Percentiles rank a stretch among this genome's conserved stretches.
Conservation (phyloP, 2,113 vertebrate genomes). For the Potamarius usumacintae region DNA sequence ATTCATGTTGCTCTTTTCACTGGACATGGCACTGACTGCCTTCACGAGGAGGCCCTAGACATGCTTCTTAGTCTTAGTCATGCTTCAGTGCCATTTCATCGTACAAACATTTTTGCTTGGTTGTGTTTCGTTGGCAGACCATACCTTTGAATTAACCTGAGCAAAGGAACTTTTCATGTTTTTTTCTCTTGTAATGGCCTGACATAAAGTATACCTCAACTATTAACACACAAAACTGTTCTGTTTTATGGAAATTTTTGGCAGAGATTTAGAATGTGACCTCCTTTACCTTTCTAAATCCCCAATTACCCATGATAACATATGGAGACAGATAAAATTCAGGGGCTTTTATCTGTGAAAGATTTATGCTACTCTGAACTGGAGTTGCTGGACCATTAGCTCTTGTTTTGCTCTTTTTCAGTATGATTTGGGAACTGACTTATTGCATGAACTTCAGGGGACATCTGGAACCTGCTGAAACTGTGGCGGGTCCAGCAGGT, state of each 20-base stretch:
- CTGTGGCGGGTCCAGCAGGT: slow-evolving; percentile 31
- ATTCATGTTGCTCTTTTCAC: background rate
- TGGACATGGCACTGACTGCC: background rate
- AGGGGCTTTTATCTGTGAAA: slow-evolving; percentile 45
- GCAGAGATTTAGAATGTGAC: slow-evolving; percentile 35
- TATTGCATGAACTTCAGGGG: slow-evolving; percentile 1
- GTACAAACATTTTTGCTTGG: background rate
- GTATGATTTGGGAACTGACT: slow-evolving; percentile 29
- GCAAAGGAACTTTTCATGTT: background rate
- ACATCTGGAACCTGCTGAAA: slow-evolving; percentile 53
- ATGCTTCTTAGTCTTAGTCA: background rate
- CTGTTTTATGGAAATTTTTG: slow-evolving; percentile 14
- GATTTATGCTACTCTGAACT: slow-evolving; percentile 47
- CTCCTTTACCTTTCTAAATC: slow-evolving; percentile 26
- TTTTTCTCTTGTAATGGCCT: background rate
- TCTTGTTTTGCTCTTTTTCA: slow-evolving; percentile 47
- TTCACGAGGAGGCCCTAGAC: background rate
- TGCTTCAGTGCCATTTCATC: background rate
- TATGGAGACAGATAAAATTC: slow-evolving; percentile 42
- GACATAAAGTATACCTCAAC: background rate
- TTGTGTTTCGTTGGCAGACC: too few relatives aligned
- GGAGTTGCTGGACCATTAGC: slow-evolving; percentile 43
- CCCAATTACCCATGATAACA: slow-evolving; percentile 46
- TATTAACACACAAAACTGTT: background rate
- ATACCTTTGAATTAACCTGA: background rate